These are phyloP conservation scores for Danio tinwini DNA, from an alignment of 2,797 vertebrate genomes.

Conservation along the genomic window DNA sequence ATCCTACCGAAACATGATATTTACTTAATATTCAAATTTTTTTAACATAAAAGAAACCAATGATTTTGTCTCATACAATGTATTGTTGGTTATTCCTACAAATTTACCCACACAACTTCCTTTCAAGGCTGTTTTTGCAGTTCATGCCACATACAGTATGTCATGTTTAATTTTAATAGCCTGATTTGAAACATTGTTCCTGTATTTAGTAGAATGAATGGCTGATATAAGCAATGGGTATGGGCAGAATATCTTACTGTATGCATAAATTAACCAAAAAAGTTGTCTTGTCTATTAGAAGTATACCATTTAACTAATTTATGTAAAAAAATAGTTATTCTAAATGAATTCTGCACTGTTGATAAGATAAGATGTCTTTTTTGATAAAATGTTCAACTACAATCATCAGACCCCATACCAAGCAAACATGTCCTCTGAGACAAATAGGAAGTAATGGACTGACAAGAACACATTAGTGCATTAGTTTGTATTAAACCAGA, in stretches of 20 bases:
- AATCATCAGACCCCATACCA: constrained; percentile 87
- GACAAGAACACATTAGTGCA: constrained; percentile 46
- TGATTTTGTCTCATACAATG: too few species aligned
- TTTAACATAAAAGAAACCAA: too few species aligned
- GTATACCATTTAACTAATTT: not conserved
- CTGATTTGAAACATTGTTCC: not conserved
- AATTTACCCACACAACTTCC: too few species aligned
- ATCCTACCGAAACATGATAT: too few species aligned
- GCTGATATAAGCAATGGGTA: not conserved
- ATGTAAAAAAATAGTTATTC: not conserved
- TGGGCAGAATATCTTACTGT: not conserved
- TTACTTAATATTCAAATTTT: too few species aligned
- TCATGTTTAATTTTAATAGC: not conserved
- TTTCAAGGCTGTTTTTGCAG: too few species aligned
- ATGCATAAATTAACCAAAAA: not conserved
- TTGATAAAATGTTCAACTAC: too few species aligned
- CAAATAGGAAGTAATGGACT: constrained; percentile 62
- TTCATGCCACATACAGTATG: too few species aligned
- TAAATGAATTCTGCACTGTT: not conserved
- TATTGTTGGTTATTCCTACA: too few species aligned
- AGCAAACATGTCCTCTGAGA: constrained; percentile 79
- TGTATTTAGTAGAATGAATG: not conserved
- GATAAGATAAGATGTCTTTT: too few species aligned
- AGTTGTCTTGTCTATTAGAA: too few species aligned
- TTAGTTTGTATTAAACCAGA: constrained; percentile 12